phyloP scores from a whole-genome alignment of 2,113 vertebrate genomes.

The Pygoscelis adeliae region DNA sequence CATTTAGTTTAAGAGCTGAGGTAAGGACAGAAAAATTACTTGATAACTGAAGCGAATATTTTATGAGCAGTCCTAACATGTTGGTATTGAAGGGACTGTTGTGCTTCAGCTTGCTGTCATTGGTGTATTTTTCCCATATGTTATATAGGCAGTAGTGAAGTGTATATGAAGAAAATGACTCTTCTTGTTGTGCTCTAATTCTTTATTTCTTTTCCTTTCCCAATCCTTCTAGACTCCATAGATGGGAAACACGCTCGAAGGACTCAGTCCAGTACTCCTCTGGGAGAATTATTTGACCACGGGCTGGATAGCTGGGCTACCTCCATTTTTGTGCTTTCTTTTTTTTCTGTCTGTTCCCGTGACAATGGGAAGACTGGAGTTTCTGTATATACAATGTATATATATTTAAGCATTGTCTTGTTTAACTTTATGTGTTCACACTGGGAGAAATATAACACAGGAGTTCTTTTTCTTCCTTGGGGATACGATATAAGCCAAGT shows the following conservation, averaged over 20 bases:
- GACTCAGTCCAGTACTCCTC: slow-evolving; percentile 70
- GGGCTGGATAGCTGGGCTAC: slow-evolving; percentile 76
- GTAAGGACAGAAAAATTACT: background rate
- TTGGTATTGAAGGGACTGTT: background rate
- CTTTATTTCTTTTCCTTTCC: background rate
- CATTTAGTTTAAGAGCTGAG: background rate
- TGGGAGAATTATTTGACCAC: slow-evolving; percentile 76
- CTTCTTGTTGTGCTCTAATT: background rate
- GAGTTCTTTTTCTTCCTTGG: slow-evolving; percentile 74
- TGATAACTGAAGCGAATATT: background rate
- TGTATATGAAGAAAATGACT: background rate
- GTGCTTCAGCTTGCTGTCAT: background rate
- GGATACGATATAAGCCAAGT: slow-evolving; percentile 73
- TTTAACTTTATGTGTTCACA: slow-evolving; percentile 75
- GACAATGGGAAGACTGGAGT: slow-evolving; percentile 41
- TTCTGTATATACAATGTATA: slow-evolving; percentile 71
- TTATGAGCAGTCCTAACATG: background rate
- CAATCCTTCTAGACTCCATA: slow-evolving; percentile 61
- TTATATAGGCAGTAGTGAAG: background rate
- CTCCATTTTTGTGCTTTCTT: slow-evolving; percentile 71
- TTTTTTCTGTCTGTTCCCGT: slow-evolving; percentile 71
- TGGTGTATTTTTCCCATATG: background rate
- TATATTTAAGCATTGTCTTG: slow-evolving; percentile 65
- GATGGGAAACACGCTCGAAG: slow-evolving; percentile 76
- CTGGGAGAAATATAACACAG: slow-evolving; percentile 77